phyloP scores from a whole-genome alignment of 2,113 vertebrate species.

The Hydrolagus affinis region DNA sequence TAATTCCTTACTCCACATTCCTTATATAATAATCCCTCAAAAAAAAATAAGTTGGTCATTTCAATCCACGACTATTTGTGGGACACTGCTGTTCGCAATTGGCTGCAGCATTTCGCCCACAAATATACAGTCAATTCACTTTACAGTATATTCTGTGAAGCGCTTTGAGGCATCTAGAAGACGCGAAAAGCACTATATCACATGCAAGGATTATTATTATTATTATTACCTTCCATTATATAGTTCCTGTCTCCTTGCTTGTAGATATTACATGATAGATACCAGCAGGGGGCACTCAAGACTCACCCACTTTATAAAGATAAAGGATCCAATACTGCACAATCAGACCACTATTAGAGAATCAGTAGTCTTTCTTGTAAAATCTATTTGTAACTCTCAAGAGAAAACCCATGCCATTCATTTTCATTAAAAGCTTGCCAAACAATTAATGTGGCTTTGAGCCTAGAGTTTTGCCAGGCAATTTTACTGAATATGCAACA shows the following conservation, averaged over 20 bases:
- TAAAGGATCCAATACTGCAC: neutral
- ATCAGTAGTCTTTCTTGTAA: constrained; percentile 27
- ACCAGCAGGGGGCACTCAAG: constrained; percentile 22
- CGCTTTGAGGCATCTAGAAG: no score
- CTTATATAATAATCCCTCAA: no score
- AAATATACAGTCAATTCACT: no score
- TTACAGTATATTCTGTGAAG: no score
- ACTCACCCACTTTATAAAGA: neutral
- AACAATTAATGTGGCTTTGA: neutral
- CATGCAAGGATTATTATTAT: no score
- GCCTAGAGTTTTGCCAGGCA: neutral
- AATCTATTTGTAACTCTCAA: constrained; percentile 25
- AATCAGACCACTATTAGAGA: constrained; percentile 21
- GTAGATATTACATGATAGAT: neutral
- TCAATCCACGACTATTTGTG: no score
- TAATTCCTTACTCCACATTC: neutral
- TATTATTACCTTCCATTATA: neutral
- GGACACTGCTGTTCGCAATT: no score
- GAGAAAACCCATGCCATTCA: constrained; percentile 19
- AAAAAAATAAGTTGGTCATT: no score
- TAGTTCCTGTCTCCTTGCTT: neutral
- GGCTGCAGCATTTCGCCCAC: no score
- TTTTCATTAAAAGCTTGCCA: constrained; percentile 18
- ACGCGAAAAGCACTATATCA: no score
- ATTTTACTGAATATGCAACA: neutral